phyloP scores from a whole-genome alignment of 2,113 vertebrate species.

The Pituophis catenifer region DNA sequence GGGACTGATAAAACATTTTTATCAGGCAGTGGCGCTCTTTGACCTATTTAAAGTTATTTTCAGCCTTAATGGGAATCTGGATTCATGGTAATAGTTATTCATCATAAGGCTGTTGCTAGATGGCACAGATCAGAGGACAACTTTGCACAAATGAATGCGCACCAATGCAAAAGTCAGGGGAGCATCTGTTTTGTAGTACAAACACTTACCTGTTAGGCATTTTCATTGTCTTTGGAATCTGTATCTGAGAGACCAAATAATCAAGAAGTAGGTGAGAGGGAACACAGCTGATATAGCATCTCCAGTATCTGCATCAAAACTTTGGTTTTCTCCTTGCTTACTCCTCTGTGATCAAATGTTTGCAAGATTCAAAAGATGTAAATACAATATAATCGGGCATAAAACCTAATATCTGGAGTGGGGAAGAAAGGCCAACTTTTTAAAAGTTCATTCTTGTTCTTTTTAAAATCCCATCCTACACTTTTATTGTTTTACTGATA shows the following conservation, averaged over 20 bases:
- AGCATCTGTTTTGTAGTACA: not conserved
- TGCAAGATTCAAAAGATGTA: not conserved
- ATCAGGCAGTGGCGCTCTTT: slow-evolving; percentile 1
- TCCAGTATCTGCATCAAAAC: not conserved
- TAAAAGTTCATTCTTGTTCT: not conserved
- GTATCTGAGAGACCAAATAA: not conserved
- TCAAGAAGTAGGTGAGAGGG: slow-evolving; percentile 14
- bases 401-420: not conserved
- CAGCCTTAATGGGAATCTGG: not conserved
- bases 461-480: not conserved
- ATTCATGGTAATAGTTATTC: not conserved
- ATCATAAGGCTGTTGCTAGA: not conserved
- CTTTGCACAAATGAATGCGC: not conserved
- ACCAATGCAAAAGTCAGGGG: not conserved
- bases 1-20: not conserved
- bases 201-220: not conserved
- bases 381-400: not conserved
- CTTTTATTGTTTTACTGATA: not conserved
- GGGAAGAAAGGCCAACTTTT: not conserved
- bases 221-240: slow-evolving; percentile 18
- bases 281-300: not conserved
- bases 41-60: not conserved
- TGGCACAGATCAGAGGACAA: not conserved
- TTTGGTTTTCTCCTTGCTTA: not conserved
- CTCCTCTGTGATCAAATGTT: not conserved